These are phyloP conservation scores for Pollimyrus isidori DNA, from an alignment of 2,113 vertebrate species.

Conservation along the genomic window DNA sequence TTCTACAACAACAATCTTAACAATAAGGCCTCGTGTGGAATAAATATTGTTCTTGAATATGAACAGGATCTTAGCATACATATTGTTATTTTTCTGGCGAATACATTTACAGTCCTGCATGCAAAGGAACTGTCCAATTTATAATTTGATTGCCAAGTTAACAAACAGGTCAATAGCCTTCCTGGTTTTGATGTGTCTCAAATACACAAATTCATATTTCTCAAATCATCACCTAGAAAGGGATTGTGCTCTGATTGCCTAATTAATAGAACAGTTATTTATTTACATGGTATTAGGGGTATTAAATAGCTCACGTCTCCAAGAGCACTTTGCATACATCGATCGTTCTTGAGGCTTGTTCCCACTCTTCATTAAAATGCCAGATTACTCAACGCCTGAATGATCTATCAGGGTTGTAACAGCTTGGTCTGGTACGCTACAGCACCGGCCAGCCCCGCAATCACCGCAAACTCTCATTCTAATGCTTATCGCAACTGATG, in stretches of 20 bases:
- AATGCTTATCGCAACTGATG: background rate
- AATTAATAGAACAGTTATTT: background rate
- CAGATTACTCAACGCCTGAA: background rate
- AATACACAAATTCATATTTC: background rate
- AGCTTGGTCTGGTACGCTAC: background rate
- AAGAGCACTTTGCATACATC: background rate
- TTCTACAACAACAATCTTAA: background rate
- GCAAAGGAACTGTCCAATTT: background rate
- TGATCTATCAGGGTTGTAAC: background rate
- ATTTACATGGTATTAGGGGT: background rate
- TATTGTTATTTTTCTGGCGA: background rate
- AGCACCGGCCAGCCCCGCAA: background rate
- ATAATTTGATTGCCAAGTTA: background rate
- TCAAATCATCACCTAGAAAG: background rate
- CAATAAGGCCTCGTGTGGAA: background rate
- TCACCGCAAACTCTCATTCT: background rate
- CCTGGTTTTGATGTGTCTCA: background rate
- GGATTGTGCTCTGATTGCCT: background rate
- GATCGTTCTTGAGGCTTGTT: background rate
- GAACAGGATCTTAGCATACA: no score
- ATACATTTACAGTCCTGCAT: background rate
- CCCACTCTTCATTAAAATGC: background rate
- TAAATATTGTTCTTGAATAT: background rate
- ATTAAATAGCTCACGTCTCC: background rate
- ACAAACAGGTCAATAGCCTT: background rate